Percentiles rank a stretch among this genome's conserved stretches.
Conservation (phyloP, 2,888 invertebrate genomes). For the Criorhina ranunculi region DNA sequence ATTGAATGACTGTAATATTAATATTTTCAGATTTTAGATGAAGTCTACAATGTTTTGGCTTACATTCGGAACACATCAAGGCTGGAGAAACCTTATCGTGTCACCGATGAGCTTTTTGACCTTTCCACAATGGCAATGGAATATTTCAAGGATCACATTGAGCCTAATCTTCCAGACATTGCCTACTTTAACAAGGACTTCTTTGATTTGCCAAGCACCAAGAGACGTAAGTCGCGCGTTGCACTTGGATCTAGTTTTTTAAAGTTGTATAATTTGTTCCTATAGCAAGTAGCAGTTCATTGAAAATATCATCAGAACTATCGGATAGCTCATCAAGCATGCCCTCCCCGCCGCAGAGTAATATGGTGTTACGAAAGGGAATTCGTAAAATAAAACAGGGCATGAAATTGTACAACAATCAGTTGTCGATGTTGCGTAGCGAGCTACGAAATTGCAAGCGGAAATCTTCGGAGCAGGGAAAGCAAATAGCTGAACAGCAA, state of each 20-base stretch:
- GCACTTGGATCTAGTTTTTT: constrained; percentile 4
- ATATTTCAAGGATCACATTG: constrained; percentile 97
- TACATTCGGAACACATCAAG: constrained; percentile 93
- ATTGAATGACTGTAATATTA: constrained; percentile 30
- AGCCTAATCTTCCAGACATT: constrained; percentile 94
- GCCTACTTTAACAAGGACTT: constrained; percentile 94
- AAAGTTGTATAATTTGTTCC: constrained; percentile 76
- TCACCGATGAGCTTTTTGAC: constrained; percentile 97
- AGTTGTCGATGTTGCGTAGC: constrained; percentile 90
- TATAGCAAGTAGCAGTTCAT: constrained; percentile 80
- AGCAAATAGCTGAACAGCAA: constrained; percentile 92
- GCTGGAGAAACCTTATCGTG: constrained; percentile 94
- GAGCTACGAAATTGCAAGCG: constrained; percentile 92
- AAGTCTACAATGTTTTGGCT: constrained; percentile 93
- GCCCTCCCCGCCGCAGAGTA: constrained; percentile 91
- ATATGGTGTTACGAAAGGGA: constrained; percentile 93
- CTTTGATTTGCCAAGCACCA: constrained; percentile 86
- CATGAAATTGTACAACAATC: constrained; percentile 94
- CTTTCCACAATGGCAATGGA: constrained; percentile 99
- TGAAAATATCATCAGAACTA: constrained; percentile 82
- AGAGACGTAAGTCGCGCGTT: constrained; percentile 80
- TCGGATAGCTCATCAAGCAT: constrained; percentile 84
- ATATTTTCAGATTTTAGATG: constrained; percentile 91
- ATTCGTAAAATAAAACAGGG: constrained; percentile 95
- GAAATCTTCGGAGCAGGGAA: constrained; percentile 93